Evolutionary conservation across 2,113 vertebrate species (phyloP), one percentile per base, ranked within the genome.

Genomic region (Mesocricetus auratus): DNA sequence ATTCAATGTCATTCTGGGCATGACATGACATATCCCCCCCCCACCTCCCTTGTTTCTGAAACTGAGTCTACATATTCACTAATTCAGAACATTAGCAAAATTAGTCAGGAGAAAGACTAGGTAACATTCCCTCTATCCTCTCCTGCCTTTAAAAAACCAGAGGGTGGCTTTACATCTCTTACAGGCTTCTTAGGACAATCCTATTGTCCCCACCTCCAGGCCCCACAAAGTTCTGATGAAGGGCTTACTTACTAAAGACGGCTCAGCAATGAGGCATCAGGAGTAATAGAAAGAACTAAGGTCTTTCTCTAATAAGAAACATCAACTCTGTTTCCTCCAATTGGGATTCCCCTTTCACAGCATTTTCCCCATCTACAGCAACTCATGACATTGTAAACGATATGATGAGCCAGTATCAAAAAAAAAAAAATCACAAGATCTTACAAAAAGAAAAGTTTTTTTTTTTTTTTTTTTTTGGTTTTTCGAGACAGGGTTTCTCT

Each of bases 51-150:
- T 64, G 19, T 29, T 81, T 73, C 42, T 87, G 42, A 87, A 71
- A 83, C 21, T 24, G 94, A 50, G 8, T 79, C 81, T 88, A 10
- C 3, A 22, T 56, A 94, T 56, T 94, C 74, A 42, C 21, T 81
- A 89, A 85, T 29, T 3, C 22, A 45, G 69, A 58, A 91, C 53
- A 29, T 81, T 1, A 92, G n/a, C 69, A 92, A 90, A 95, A 94
- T 64, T 82, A 86, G 8, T 60, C 69, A 17, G 69, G 36, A 11
- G 71, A 81, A 91, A 92, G 89, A 79, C 74, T 33, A 6, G n/a
- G 7, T 2, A 0, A 53, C 66, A 74, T 15, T 50, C 45, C 2
- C 22, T 71, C 66, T 50, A 21, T 39, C 17, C 77, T 81, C 45
- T 56, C 50, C 60, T 66, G 85, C 10, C 47, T 94, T 73, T 73